Evolutionary conservation across 2,888 invertebrate genomes (phyloP).

Genomic region (Ectemnius cavifrons): DNA sequence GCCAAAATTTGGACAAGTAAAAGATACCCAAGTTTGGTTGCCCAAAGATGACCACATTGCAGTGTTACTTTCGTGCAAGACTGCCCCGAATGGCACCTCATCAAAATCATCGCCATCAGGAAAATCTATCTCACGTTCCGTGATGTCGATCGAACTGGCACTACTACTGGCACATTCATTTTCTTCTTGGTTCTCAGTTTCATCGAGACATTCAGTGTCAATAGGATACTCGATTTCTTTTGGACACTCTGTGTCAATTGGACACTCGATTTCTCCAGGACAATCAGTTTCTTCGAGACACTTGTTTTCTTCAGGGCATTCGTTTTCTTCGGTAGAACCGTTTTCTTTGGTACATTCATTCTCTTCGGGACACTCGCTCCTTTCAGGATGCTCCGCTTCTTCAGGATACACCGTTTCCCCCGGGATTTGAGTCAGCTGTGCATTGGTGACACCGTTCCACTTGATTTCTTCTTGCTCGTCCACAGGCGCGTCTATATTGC

Average conservation of each 20-base stretch:
- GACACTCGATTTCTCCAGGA: neutral
- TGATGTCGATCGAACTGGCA: neutral
- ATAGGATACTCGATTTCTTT: neutral
- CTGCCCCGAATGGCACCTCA: slow-evolving; percentile 33
- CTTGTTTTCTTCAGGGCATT: too few species aligned
- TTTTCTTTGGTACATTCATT: neutral
- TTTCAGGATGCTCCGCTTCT: too few species aligned
- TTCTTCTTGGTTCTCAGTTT: neutral
- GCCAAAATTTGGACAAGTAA: neutral
- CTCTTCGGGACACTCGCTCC: neutral
- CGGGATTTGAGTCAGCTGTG: slow-evolving; percentile 25
- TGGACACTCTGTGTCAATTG: too few species aligned
- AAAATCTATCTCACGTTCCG: neutral
- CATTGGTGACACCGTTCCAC: neutral
- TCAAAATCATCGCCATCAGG: slow-evolving; percentile 19
- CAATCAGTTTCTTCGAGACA: too few species aligned
- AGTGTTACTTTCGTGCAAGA: slow-evolving; percentile 11
- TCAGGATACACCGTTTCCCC: slow-evolving; percentile 3
- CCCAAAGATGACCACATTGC: neutral
- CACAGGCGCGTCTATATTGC: slow-evolving; percentile 16
- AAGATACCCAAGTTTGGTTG: neutral
- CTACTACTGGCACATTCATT: neutral
- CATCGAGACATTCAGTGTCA: too few species aligned
- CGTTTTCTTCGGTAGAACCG: neutral
- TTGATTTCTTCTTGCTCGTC: slow-evolving; percentile 15